A percentile compares a stretch with the other conserved stretches of the same genome.
These are phyloP conservation scores for Masnerella sp. DNA, from an alignment of 2,888 invertebrate species.

Conservation along the genomic window DNA sequence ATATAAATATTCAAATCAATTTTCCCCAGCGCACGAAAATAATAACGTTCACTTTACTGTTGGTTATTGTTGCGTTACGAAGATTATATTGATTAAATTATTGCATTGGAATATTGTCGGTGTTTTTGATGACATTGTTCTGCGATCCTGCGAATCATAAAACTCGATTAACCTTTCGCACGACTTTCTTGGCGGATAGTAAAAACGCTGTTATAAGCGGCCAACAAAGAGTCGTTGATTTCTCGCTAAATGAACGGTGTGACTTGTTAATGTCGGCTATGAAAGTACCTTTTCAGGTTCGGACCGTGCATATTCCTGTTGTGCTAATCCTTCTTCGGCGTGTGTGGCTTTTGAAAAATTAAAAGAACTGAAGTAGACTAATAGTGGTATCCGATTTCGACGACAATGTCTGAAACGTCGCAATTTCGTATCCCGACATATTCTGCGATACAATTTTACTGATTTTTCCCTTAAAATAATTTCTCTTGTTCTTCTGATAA, in stretches of 20 bases:
- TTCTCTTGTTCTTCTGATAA: slow-evolving; percentile 44
- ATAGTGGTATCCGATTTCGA: slow-evolving; percentile 59
- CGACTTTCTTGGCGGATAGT: slow-evolving; percentile 35
- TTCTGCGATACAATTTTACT: slow-evolving; percentile 40
- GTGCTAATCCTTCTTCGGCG: slow-evolving; percentile 48
- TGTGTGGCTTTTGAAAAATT: slow-evolving; percentile 51
- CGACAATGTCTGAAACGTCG: slow-evolving; percentile 52
- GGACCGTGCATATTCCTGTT: slow-evolving; percentile 41
- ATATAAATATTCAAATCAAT: slow-evolving; percentile 25
- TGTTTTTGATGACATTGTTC: slow-evolving; percentile 48
- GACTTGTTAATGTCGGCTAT: slow-evolving; percentile 50
- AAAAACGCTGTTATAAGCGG: slow-evolving; percentile 40
- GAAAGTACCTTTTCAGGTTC: slow-evolving; percentile 52
- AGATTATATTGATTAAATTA: slow-evolving; percentile 53
- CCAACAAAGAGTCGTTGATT: slow-evolving; percentile 56
- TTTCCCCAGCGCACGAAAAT: slow-evolving; percentile 6
- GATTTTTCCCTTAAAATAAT: slow-evolving; percentile 40
- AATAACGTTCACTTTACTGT: slow-evolving; percentile 15
- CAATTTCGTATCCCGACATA: slow-evolving; percentile 48
- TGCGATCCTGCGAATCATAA: slow-evolving; percentile 39
- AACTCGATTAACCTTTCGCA: slow-evolving; percentile 55
- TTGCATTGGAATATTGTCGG: slow-evolving; percentile 29
- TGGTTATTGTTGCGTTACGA: slow-evolving; percentile 6
- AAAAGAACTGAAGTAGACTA: slow-evolving; percentile 53
- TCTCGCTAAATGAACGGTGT: slow-evolving; percentile 48